These are phyloP conservation scores for Betta splendens DNA, from an alignment of 2,797 vertebrate genomes.

Conservation along the genomic window DNA sequence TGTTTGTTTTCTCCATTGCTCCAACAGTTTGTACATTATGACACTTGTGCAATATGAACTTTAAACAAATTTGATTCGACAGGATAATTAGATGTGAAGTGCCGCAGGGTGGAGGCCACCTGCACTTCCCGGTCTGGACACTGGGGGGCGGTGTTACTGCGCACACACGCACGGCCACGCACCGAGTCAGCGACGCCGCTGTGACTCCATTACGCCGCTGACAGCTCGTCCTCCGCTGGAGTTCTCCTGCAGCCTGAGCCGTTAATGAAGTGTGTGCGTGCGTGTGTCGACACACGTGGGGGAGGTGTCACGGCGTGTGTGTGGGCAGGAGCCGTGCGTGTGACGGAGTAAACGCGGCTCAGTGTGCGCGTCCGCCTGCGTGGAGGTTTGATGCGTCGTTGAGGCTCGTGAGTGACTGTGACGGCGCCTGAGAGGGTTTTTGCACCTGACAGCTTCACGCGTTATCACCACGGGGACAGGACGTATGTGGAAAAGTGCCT, in stretches of 20 bases:
- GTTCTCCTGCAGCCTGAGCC: slow-evolving; percentile 6
- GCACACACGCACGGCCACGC: too few species aligned
- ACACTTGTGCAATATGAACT: slow-evolving; percentile 21
- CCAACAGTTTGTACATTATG: background rate
- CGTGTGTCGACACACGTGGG: too few species aligned
- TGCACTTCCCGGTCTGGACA: slow-evolving; percentile 28
- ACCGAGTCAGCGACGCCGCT: too few species aligned
- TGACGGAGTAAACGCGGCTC: too few species aligned
- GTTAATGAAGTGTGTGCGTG: slow-evolving; percentile 6
- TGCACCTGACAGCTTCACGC: slow-evolving; percentile 20
- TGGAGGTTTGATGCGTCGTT: too few species aligned
- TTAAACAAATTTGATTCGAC: slow-evolving; percentile 26
- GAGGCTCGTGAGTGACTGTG: slow-evolving; percentile 1
- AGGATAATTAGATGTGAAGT: slow-evolving; percentile 12
- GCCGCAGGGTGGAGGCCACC: slow-evolving; percentile 1
- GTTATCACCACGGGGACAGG: slow-evolving; percentile 39
- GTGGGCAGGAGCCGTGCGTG: slow-evolving; percentile 13
- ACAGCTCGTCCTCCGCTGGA: slow-evolving; percentile 22
- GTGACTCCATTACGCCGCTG: slow-evolving; percentile 34
- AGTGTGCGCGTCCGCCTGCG: too few species aligned
- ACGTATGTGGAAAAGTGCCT: slow-evolving; percentile 20
- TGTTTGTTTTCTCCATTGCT: slow-evolving; percentile 10
- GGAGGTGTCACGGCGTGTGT: too few species aligned
- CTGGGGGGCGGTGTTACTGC: slow-evolving; percentile 55
- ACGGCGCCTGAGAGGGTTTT: slow-evolving; percentile 14